A percentile compares a stretch with the other conserved stretches of the same genome.
Conservation (phyloP, 2,797 vertebrate species). For the Cryptoprocta ferox region DNA sequence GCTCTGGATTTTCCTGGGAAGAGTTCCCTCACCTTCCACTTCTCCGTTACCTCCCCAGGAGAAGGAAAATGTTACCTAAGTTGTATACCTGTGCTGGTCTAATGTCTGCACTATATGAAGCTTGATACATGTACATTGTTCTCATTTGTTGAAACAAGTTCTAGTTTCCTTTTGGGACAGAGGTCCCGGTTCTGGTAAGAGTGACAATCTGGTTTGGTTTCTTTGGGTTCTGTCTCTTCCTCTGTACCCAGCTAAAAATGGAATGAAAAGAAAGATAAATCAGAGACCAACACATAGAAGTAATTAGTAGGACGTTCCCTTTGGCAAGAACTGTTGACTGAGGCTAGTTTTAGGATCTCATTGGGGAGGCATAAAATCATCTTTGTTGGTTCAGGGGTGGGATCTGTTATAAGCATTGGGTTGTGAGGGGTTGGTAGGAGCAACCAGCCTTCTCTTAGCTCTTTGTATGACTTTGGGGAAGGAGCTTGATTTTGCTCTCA, state of each 20-base stretch:
- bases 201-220: slow-evolving; percentile 39
- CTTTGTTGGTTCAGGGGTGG: background rate
- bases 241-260: slow-evolving; percentile 6
- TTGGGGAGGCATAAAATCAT: background rate
- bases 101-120: background rate
- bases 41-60: background rate
- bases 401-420: background rate
- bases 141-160: background rate
- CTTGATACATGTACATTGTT: background rate
- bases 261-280: slow-evolving; percentile 19
- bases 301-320: slow-evolving; percentile 26
- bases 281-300: background rate
- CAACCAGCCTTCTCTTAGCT: background rate
- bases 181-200: background rate
- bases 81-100: background rate
- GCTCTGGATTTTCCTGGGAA: slow-evolving; percentile 29
- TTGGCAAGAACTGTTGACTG: background rate
- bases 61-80: background rate
- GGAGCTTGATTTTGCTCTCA: background rate
- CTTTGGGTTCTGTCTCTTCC: slow-evolving; percentile 9
- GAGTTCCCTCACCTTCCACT: background rate
- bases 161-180: background rate
- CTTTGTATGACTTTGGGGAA: background rate
- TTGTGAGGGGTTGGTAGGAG: background rate
- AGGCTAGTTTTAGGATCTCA: slow-evolving; percentile 16